Evolutionary conservation across 2,113 vertebrate species (phyloP).

Genomic region (Chrysemys picta): DNA sequence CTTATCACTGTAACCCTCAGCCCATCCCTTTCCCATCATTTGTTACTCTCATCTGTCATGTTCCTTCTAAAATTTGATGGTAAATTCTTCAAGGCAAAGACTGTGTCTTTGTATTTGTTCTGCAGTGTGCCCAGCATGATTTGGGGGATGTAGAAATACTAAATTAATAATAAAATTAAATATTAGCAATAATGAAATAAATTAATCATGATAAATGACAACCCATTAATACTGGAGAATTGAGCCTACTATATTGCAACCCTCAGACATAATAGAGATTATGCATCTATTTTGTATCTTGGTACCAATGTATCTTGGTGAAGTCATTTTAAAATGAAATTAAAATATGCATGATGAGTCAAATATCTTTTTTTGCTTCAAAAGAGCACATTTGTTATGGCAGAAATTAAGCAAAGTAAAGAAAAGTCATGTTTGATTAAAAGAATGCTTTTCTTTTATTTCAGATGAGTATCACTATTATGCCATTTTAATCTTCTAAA

Average conservation of each 20-base stretch:
- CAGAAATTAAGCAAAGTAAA: not conserved
- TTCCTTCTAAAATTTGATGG: not conserved
- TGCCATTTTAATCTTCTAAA: not conserved
- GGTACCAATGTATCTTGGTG: not conserved
- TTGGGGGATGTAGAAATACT: not conserved
- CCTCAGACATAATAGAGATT: not conserved
- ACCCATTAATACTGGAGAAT: not conserved
- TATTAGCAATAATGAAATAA: slow-evolving; percentile 31
- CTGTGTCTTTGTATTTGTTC: not conserved
- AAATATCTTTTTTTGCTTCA: not conserved
- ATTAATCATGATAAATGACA: fast-evolving
- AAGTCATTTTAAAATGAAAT: not conserved
- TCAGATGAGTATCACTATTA: not conserved
- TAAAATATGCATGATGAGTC: not conserved
- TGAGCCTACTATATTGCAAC: not conserved
- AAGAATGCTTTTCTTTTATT: slow-evolving; percentile 11
- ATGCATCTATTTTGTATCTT: not conserved
- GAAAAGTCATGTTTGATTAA: slow-evolving; percentile 33
- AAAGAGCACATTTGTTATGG: not conserved
- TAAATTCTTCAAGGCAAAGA: fast-evolving
- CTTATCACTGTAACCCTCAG: not conserved
- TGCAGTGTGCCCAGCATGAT: not conserved
- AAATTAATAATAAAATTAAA: slow-evolving; percentile 9
- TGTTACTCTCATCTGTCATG: not conserved
- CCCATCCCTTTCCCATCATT: not conserved